Evolutionary conservation across 2,797 vertebrate species (phyloP).

Genomic region (Botia kubotai): DNA sequence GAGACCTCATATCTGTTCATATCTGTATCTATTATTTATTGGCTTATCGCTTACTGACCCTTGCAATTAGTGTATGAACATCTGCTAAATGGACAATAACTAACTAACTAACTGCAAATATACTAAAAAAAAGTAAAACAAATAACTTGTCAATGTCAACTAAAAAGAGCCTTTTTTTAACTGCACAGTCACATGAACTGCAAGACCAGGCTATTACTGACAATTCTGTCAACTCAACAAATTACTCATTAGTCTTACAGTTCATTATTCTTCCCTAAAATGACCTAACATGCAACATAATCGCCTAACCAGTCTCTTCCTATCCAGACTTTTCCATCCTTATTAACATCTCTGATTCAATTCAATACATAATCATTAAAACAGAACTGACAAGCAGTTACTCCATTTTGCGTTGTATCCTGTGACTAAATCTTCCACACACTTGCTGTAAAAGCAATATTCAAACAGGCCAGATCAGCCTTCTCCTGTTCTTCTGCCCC

Average conservation of each 20-base stretch:
- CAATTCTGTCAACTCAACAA: neutral
- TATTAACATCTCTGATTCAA: neutral
- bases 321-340: neutral
- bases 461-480: slow-evolving; percentile 4
- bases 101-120: neutral
- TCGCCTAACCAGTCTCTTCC: neutral
- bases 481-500: slow-evolving; percentile 13
- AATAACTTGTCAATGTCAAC: neutral
- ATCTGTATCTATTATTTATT: too few relatives aligned
- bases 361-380: neutral
- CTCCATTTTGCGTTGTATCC: neutral
- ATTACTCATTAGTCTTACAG: too few relatives aligned
- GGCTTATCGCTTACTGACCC: neutral
- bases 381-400: slow-evolving; percentile 22
- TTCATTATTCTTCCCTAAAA: neutral
- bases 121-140: neutral
- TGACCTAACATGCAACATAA: neutral
- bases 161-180: slow-evolving; percentile 3
- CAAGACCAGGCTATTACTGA: slow-evolving; percentile 22
- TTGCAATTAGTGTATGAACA: neutral
- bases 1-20: neutral
- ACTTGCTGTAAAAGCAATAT: neutral
- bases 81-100: neutral
- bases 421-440: slow-evolving; percentile 4
- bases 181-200: slow-evolving; percentile 23